These are phyloP conservation scores for Saccostrea cuccullata DNA, from an alignment of 1,140 invertebrate genomes.

Conservation along the genomic window DNA sequence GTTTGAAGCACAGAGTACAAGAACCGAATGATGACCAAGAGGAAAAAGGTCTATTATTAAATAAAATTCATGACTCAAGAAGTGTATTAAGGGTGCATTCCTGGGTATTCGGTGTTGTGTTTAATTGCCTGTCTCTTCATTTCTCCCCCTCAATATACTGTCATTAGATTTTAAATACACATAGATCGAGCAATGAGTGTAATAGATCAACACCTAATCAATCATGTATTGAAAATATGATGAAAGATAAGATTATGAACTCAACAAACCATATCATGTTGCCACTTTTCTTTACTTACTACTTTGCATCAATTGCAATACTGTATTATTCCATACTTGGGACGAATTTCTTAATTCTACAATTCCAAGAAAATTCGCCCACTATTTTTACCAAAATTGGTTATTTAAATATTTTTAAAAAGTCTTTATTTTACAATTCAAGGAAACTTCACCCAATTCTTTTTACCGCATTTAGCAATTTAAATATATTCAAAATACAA, in stretches of 20 bases:
- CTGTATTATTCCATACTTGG: too few relatives aligned
- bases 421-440: too few relatives aligned
- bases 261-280: too few relatives aligned
- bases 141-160: not conserved
- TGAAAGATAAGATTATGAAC: too few relatives aligned
- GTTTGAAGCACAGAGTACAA: not conserved
- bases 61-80: conserved; percentile 16
- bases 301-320: too few relatives aligned
- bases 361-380: too few relatives aligned
- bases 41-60: not conserved
- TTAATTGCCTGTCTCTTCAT: not conserved
- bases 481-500: too few relatives aligned
- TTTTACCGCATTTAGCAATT: too few relatives aligned
- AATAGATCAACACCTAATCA: not conserved
- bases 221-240: not conserved
- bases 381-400: too few relatives aligned
- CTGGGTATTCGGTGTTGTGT: not conserved
- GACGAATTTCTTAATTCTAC: too few relatives aligned
- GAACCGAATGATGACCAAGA: not conserved
- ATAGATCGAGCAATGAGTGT: not conserved
- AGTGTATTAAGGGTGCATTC: not conserved
- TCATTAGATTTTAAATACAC: not conserved
- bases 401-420: not conserved
- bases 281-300: not conserved
- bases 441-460: too few relatives aligned